Evolutionary conservation across 2,797 vertebrate species (phyloP), one percentile per base, ranked within the genome.

Genomic region (Gymnodraco acuticeps): DNA sequence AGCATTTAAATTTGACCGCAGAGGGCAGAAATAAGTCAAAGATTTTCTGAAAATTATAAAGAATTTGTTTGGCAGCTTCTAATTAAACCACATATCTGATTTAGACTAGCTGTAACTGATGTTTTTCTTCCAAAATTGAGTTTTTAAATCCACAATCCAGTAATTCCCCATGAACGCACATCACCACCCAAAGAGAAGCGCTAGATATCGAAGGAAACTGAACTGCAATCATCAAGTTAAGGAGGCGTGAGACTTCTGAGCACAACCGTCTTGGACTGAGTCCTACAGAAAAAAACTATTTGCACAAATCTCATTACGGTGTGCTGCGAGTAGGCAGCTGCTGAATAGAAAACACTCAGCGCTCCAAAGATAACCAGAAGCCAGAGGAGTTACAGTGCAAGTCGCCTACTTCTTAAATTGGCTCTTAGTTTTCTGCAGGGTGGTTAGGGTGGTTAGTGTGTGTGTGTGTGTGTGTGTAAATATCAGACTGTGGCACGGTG

Each of bases 281-380:
- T 82, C 83, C 77, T 78, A 77, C 63, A 43, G 16, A 73, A 64
- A 52, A 38, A 75, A 65, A 66, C 66, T 60, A 69, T 78, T 85
- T 76, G 79, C 81, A 77, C 75, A 83, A 84, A 88, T 85, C 82
- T 87, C 80, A 87, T 88, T 87, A 87, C 33, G 66, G 38, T 19
- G 33, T 48, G 73, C 55, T 60, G 77, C 15, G 78, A 85, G 79
- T 76, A 83, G 82, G 87, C 64, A 82, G 87, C 71, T 43, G 64
- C 83, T 78, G 54, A 41, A 66, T 66, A 61, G 86, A 55, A 77
- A 86, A 86, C 83, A 85, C 73, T 69, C 80, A 55, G 71, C 55
- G 48, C 86, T 81, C 77, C 74, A 38, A 66, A 89, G 85, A 90
- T 85, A 88, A 88, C 82, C 79, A 83, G 73, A 41, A 58, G 62